Base-by-base conservation (phyloP, 2,113 vertebrate species). In the Aldabrachelys gigantea region DNA sequence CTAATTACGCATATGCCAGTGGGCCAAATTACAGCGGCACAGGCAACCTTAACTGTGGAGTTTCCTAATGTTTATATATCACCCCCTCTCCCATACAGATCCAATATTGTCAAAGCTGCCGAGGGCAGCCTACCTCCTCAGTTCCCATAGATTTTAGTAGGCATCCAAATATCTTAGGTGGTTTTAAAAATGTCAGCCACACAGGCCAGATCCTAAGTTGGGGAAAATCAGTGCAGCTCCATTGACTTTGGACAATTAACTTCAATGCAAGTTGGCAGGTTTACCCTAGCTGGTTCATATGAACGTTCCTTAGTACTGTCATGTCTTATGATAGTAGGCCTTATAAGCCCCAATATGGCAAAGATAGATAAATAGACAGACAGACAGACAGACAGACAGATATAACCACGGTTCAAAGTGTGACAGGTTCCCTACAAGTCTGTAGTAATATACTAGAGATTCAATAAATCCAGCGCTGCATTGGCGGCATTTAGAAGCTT, bases 321-420 rank as follows among this genome's bases (percentile, higher is more conserved):
- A 19, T 85, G 90, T 91, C 85, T 92, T n/a, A 79, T 85, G 79
- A 75, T 84, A 94, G 92, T 87, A 82, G 24, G 8, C 38, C 13
- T 90, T 21, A 16, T 38, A 94, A 96, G 14, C 31, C 14, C 84
- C 91, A 94, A 97, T 89, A 92, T 92, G 95, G 89, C 76, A 92
- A 89, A 88, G 44, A 47, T 47, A 47, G 47, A 47, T 47, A 47
- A 8, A 47, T 47, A 47, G 47, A 47, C 8, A 47, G 47, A 47
- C 8, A 8, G 44, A 47, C 2, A 47, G 44, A 47, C 8, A 47
- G 47, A 47, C 8, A 47, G 47, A 47, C 3, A 47, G 47, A 47
- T 69, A 96, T 88, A 96, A 85, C 91, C 94, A 82, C 92, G 96
- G 82, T 94, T 91, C 72, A 59, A 95, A 94, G 91, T 84, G 89